Percentiles rank a stretch among this genome's conserved stretches.
Evolutionary conservation across 2,888 invertebrate species (phyloP).

Genomic region (Plagodis dolabraria): DNA sequence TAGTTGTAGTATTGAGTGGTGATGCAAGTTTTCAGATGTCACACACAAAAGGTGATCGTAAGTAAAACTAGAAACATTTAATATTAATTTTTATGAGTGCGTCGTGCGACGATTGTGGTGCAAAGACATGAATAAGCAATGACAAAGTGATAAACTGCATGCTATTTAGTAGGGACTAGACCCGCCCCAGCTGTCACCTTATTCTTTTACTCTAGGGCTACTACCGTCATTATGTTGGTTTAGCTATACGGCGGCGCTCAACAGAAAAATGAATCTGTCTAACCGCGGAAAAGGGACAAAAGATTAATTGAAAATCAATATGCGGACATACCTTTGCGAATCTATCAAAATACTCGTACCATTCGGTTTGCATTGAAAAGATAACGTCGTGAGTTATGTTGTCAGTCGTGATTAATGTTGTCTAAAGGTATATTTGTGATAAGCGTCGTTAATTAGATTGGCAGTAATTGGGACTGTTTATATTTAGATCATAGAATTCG

Average conservation of each 20-base stretch:
- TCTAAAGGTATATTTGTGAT: constrained; percentile 52
- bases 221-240: constrained; percentile 14
- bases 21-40: too few species aligned
- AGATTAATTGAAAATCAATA: constrained; percentile 83
- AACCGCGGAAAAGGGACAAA: constrained; percentile 70
- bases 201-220: too few species aligned
- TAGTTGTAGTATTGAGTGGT: too few species aligned
- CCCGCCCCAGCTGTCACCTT: too few species aligned
- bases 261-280: constrained; percentile 68
- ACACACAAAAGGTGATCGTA: too few species aligned
- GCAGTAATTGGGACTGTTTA: too few species aligned
- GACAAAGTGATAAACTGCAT: too few species aligned
- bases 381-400: constrained; percentile 71
- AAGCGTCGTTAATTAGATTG: constrained; percentile 33
- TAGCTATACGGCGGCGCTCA: constrained; percentile 39
- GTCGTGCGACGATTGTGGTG: too few species aligned
- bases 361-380: constrained; percentile 74
- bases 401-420: constrained; percentile 77
- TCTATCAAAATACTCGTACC: constrained; percentile 76
- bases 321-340: constrained; percentile 70
- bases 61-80: too few species aligned
- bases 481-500: background rate
- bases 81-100: too few species aligned
- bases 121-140: too few species aligned
- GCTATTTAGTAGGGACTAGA: too few species aligned